Base-by-base conservation (phyloP, 1,140 invertebrate genomes). In the Cyrtorhinus lividipennis region DNA sequence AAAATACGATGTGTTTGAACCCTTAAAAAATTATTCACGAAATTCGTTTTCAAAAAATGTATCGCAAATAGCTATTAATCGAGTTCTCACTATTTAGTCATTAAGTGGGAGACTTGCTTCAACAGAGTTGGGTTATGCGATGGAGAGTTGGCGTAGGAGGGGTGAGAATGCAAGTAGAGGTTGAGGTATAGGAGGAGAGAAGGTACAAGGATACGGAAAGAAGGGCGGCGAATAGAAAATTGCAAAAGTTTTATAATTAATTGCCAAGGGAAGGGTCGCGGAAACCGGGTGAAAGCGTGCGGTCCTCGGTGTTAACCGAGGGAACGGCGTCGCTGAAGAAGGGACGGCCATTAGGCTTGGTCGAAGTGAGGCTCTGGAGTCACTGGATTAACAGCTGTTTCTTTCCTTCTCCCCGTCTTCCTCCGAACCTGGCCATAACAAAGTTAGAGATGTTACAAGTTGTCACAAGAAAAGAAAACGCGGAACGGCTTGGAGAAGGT, bases 371-470 rank as follows among this genome's bases (percentile, higher is more conserved):
- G 56, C 18, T 48, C 30, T 15, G 30, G 15, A 38, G 30, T 5
- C 30, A 23, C 20, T 24, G 56, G 56, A 57, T 57, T 57, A 57
- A 57, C 56, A 57, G 56, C 56, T 57, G 56, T 57, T 57, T 57
- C 56, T 57, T 57, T 57, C 56, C 56, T 24, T 20, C 24, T n/a
- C 23, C 46, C 46, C n/a, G n/a, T n/a, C n/a, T 38, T 38, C 30
- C 30, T 15, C 15, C 30, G 15, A 38, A 5, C 30, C 15, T 15
- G 24, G 56, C 56, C 56, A 57, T 57, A 57, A 57, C 56, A 57
- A 57, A 57, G 56, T 57, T 57, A 57, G 56, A 57, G 56, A 57
- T 57, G 56, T 57, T 57, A 57, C 56, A 57, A 57, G 56, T 57
- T 57, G 30, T 38, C 30, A 38, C 30, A 38, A 38, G 30, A 15